Conservation (phyloP, 2,888 invertebrate genomes). For the Lysandra bellargus region DNA sequence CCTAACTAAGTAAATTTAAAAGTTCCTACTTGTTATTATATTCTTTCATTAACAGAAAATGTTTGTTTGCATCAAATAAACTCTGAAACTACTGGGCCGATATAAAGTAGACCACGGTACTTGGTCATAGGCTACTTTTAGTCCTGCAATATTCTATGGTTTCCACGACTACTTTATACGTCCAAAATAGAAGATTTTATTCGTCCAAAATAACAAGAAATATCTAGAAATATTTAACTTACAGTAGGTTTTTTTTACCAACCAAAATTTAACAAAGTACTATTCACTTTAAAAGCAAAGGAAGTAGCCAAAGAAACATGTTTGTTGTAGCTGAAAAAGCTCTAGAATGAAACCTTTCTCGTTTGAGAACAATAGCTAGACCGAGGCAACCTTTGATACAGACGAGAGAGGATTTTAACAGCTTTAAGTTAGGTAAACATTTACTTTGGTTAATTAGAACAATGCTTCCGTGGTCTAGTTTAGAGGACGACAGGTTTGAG, state of each 20-base stretch:
- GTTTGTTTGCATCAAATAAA: no score
- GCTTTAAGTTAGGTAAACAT: conserved; percentile 9
- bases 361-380: conserved; percentile 1
- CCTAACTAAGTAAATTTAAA: no score
- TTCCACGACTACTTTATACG: no score
- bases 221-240: no score
- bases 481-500: neutral
- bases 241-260: neutral
- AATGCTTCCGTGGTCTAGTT: neutral
- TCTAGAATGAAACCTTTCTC: conserved; percentile 7
- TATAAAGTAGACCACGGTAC: no score
- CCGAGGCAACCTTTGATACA: conserved; percentile 14
- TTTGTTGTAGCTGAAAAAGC: conserved; percentile 11
- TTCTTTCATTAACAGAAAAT: no score
- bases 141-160: no score
- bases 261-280: neutral
- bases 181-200: no score
- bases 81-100: no score
- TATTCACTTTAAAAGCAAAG: conserved; percentile 4
- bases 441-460: conserved; percentile 3
- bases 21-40: no score
- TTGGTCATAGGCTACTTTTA: no score
- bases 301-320: conserved; percentile 16
- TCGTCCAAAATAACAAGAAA: no score
- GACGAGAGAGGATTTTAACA: conserved; percentile 1